Percentiles rank a stretch among this genome's conserved stretches.
phyloP scores from a whole-genome alignment of 2,113 vertebrate genomes.

The Myiozetetes cayanensis region DNA sequence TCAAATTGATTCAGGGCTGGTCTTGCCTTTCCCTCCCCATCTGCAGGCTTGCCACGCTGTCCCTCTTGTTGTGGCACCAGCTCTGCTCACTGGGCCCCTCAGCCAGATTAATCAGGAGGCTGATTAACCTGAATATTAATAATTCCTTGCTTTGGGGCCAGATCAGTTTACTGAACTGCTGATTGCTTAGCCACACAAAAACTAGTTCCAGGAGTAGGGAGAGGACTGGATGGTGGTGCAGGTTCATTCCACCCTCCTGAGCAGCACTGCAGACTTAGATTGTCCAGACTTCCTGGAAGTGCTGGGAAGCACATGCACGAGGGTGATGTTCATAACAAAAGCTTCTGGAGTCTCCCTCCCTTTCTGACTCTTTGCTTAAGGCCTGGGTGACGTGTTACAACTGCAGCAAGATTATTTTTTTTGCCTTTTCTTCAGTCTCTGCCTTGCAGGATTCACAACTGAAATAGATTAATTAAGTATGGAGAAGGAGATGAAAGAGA shows the following conservation, averaged over 20 bases:
- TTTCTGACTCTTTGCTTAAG: neutral
- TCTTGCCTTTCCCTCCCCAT: neutral
- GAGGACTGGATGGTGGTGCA: neutral
- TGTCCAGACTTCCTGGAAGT: neutral
- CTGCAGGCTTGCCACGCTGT: neutral
- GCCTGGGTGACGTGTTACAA: neutral
- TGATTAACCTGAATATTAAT: neutral
- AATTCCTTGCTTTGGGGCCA: neutral
- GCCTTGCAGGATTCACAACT: neutral
- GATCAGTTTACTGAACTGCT: neutral
- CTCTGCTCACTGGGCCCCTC: neutral
- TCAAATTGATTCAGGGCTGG: neutral
- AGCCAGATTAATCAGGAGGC: neutral
- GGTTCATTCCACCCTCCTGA: neutral
- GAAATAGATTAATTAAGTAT: constrained; percentile 10
- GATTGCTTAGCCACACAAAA: neutral
- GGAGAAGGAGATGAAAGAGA: neutral
- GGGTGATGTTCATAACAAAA: neutral
- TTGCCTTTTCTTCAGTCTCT: neutral
- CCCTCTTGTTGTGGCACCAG: neutral
- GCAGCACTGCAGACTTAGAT: fast-evolving
- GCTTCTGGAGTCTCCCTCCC: neutral
- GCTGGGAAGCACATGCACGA: fast-evolving
- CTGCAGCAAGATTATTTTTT: neutral
- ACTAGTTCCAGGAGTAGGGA: neutral